Evolutionary conservation across 2,888 invertebrate genomes (phyloP), one percentile per base, ranked within the genome.

Genomic region (Drosophila mayaguana): DNA sequence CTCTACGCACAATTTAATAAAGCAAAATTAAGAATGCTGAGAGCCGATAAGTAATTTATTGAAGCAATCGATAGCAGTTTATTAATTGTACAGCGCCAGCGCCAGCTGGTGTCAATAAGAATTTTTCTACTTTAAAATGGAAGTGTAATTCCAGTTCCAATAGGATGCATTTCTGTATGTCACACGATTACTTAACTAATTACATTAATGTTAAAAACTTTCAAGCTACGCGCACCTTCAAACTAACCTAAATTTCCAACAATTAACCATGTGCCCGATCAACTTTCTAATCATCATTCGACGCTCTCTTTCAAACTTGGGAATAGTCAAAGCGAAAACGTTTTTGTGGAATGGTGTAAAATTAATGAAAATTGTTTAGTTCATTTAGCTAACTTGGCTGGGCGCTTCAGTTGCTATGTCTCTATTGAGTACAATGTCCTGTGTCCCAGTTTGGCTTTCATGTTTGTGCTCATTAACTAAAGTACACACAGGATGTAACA

Each of bases 291-390:
- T 63, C 42, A 63, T 63, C 42, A 42, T 18, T 55, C n/a, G 14
- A 22, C 36, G 36, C 53, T 38, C 36, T n/a, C 38, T 54, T 54
- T n/a, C 40, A 54, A 38, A 46, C 45, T 46, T 36, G 20, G 34
- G 57, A 57, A 45, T 45, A 45, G 36, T 38, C 51, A 16, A 16
- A 20, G 53, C 32, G 22, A 28, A 45, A 51, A 22, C 11, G 28
- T 25, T 74, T 50, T 48, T 55, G 40, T 59, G 32, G 16, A 48
- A 60, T 64, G 50, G 50, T 34, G 66, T 18, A 28, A 57, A 75
- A 73, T 72, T 78, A 78, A 78, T 59, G 62, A 61, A 62, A 76
- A 73, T 61, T 73, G 60, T 46, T 34, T 45, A 48, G 40, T 59
- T 57, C 40, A 63, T 65, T 63, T 63, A 20, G 45, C 46, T 68